Base-by-base conservation (phyloP, 2,888 invertebrate genomes). In the Sinelater perroti region DNA sequence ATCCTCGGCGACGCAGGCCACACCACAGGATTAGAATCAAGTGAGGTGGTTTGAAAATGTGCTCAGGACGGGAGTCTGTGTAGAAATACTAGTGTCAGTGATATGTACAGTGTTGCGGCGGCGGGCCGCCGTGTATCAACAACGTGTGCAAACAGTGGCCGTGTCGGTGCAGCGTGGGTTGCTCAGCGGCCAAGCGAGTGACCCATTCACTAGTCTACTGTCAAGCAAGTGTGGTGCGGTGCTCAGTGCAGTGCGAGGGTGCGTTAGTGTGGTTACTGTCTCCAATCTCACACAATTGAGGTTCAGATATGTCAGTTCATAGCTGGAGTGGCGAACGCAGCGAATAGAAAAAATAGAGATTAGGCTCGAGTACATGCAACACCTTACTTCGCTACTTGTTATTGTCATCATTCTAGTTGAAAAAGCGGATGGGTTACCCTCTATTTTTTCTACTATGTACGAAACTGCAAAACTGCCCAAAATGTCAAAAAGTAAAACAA, bases 1-100 rank as follows among this genome's bases (percentile, higher is more conserved):
- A 66, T 70, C 70, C 60, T 68, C 69, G 56, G 61, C 60, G 69
- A 62, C 59, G 62, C 60, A 60, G 60, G 64, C 66, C 65, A 64
- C 65, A 67, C 63, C 65, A 65, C 66, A 70, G 68, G 69, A 70
- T 78, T 78, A 78, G 74, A 78, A 78, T 78, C 78, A 78, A 75
- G 78, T 78, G 74, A 78, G 76, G 72, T 76, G 75, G 70, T 78
- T 78, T 76, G 77, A 76, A 75, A 78, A 78, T 72, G 78, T 78
- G 78, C 78, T 78, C 71, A 78, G 74, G 70, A 77, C 77, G 65
- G 77, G 78, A 74, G 77, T 76, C 78, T 76, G 77, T 76, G 78
- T 77, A 75, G 73, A 73, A 75, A 76, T 55, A 75, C 70, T 68
- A 70, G 75, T 76, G 75, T 75, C 67, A 75, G 76, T 76, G 76